These are phyloP conservation scores for Caenorhabditis imperialis DNA, from an alignment of 2,888 invertebrate species.

Conservation along the genomic window DNA sequence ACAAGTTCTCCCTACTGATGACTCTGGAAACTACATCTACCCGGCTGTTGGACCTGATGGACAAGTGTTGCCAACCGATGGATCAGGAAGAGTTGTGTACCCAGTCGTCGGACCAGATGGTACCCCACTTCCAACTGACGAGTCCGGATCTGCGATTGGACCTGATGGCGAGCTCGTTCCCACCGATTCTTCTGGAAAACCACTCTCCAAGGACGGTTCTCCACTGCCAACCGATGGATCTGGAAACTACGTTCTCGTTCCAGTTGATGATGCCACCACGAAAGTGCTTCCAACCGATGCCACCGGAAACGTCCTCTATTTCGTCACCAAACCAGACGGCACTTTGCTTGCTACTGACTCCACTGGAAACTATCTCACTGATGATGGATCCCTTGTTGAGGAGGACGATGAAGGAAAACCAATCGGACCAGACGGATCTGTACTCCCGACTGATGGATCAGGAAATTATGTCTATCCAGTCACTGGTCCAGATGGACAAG, in stretches of 20 bases:
- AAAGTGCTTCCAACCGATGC: constrained; percentile 39
- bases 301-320: constrained; percentile 18
- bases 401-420: constrained; percentile 44
- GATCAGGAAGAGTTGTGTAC: constrained; percentile 26
- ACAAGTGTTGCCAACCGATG: constrained; percentile 23
- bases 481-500: constrained; percentile 49
- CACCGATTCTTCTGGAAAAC: constrained; percentile 60
- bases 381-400: constrained; percentile 16
- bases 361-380: constrained; percentile 17
- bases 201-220: constrained; percentile 44
- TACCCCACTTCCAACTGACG: constrained; percentile 53
- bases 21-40: constrained; percentile 35
- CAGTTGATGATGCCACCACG: background rate
- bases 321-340: constrained; percentile 62
- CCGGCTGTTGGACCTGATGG: constrained; percentile 45
- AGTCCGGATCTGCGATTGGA: constrained; percentile 49
- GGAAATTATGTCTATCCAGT: constrained; percentile 41
- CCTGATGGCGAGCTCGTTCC: constrained; percentile 56
- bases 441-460: constrained; percentile 18
- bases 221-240: constrained; percentile 63
- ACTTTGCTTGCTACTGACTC: constrained; percentile 46
- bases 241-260: constrained; percentile 42
- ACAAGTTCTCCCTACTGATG: constrained; percentile 41
- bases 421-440: constrained; percentile 31
- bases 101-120: constrained; percentile 46